A percentile compares a stretch with the other conserved stretches of the same genome.
These are phyloP conservation scores for Aphidius colemani DNA, from an alignment of 2,888 invertebrate genomes.

Conservation along the genomic window DNA sequence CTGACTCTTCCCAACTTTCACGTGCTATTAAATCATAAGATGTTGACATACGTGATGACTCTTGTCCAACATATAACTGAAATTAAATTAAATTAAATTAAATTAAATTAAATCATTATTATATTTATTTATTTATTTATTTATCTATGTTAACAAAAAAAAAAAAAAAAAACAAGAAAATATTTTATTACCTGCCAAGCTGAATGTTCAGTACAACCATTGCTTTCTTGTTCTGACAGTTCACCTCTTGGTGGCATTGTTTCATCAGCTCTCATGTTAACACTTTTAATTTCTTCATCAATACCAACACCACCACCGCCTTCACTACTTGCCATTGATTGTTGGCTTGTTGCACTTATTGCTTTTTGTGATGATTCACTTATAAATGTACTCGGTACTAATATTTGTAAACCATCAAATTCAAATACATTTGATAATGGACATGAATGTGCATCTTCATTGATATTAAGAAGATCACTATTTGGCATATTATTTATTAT, in stretches of 20 bases:
- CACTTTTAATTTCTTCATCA: conserved; percentile 60
- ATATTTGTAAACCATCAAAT: conserved; percentile 61
- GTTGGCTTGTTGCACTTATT: conserved; percentile 57
- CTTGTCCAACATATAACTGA: conserved; percentile 65
- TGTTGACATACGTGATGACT: conserved; percentile 62
- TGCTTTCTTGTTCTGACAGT: conserved; percentile 84
- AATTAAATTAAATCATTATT: not conserved
- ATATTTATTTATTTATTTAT: not conserved
- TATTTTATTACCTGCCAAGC: conserved; percentile 71
- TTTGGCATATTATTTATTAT: conserved; percentile 50
- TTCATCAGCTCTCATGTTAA: conserved; percentile 84
- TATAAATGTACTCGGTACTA: conserved; percentile 58
- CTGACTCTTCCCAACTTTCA: conserved; percentile 72
- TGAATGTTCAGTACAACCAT: conserved; percentile 78
- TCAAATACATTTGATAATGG: conserved; percentile 61
- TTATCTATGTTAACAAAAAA: too few relatives aligned
- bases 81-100: conserved; percentile 26
- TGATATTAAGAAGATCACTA: conserved; percentile 55
- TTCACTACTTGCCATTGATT: conserved; percentile 57
- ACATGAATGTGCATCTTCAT: conserved; percentile 57
- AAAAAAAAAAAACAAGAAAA: conserved; percentile 3
- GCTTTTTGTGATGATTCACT: conserved; percentile 59
- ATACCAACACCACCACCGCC: conserved; percentile 48
- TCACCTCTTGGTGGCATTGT: conserved; percentile 87
- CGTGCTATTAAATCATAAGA: conserved; percentile 72